Percentiles rank a stretch among this genome's conserved stretches.
Conservation (phyloP, 2,113 vertebrate species). For the Accipiter cooperii region DNA sequence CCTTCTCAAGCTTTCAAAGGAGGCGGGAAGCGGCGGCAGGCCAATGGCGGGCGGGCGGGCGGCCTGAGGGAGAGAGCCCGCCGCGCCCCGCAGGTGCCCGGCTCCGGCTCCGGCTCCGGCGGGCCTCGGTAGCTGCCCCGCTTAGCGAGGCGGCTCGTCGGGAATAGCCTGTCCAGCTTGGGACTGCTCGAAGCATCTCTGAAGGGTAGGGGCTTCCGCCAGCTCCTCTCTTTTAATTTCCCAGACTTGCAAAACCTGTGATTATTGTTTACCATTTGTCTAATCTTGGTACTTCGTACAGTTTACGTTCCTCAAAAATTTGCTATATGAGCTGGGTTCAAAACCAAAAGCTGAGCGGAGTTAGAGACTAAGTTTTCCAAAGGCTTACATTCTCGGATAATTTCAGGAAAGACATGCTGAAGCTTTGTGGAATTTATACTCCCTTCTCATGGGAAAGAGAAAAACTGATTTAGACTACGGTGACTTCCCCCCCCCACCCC, state of each 20-base stretch:
- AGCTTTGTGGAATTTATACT: neutral
- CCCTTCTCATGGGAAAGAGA: neutral
- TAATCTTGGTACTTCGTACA: neutral
- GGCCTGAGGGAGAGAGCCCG: no score
- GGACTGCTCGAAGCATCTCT: neutral
- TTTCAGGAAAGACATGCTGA: neutral
- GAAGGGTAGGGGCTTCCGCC: neutral
- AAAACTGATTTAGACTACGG: neutral
- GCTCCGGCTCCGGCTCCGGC: no score
- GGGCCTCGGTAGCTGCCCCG: neutral
- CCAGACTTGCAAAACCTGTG: neutral
- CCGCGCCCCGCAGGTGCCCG: no score
- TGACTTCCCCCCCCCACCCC: no score
- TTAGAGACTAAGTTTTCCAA: neutral
- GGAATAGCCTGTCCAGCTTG: accelerated
- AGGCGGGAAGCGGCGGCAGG: neutral
- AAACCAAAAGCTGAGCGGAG: neutral
- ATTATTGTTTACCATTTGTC: neutral
- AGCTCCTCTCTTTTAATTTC: neutral
- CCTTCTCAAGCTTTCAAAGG: conserved; percentile 20
- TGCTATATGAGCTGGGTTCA: neutral
- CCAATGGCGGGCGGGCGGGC: neutral
- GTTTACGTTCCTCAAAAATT: neutral
- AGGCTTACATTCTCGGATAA: neutral
- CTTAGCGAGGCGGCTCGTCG: accelerated